These are phyloP conservation scores for Ormyrus labotus DNA, from an alignment of 2,888 invertebrate genomes.

Conservation along the genomic window DNA sequence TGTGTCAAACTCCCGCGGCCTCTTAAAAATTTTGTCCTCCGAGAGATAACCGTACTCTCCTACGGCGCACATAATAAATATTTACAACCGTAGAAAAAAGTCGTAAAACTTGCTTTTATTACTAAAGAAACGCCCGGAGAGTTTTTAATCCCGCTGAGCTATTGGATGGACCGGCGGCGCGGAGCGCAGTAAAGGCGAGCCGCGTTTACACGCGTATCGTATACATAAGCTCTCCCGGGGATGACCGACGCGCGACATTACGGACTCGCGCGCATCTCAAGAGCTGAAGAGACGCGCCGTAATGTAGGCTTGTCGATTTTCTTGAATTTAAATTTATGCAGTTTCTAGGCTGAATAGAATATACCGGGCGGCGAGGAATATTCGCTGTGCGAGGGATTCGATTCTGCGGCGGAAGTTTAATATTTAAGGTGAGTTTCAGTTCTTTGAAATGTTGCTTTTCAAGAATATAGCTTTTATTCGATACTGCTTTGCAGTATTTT, in stretches of 20 bases:
- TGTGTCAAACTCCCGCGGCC: neutral
- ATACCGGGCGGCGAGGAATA: no score
- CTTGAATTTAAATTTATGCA: neutral
- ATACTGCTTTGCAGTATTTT: no score
- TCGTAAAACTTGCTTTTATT: conserved; percentile 3
- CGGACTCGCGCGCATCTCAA: neutral
- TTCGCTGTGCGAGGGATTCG: no score
- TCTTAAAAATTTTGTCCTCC: neutral
- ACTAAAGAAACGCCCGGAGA: conserved; percentile 2
- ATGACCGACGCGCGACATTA: neutral
- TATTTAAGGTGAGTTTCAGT: no score
- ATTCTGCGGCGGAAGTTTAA: no score
- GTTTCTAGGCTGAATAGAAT: no score
- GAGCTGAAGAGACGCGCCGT: neutral
- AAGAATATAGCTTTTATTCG: no score
- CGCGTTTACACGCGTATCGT: neutral
- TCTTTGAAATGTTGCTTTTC: no score
- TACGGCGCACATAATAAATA: neutral
- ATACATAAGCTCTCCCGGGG: neutral
- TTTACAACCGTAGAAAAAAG: conserved; percentile 11
- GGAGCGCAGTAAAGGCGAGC: conserved; percentile 4
- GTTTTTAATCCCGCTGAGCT: conserved; percentile 4
- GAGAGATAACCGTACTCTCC: no score
- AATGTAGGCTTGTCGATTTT: conserved; percentile 1
- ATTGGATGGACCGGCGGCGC: neutral